Base-by-base conservation (phyloP, 2,888 invertebrate species). In the Dioctria rufipes region DNA sequence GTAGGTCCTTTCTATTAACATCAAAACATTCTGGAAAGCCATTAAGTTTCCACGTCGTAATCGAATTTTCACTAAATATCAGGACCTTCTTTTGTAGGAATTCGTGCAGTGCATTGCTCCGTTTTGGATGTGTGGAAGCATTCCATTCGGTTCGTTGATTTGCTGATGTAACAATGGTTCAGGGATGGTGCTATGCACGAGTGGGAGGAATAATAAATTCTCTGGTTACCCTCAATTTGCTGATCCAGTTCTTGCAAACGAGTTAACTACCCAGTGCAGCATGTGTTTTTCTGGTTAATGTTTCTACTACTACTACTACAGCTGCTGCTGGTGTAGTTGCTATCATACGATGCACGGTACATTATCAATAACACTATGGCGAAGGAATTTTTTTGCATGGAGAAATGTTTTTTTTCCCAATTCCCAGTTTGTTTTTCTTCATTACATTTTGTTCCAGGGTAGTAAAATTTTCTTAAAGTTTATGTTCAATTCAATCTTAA, bases 111-210 rank as follows among this genome's bases (percentile, higher is more conserved):
- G 69, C 69, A 69, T 69, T 25, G 37, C 69, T 69, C 49, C 11
- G 39, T 37, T 51, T 5, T 49, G 69, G 51, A 43, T 69, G 69
- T 69, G 51, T 69, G 39, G 69, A 51, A 69, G 11, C 69, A 69
- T 69, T 69, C 39, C 69, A 5, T 54, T 69, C 69, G 69, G 69
- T 69, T 69, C 69, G 69, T 69, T 69, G 69, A 69, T 69, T 69
- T 69, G 69, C 51, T 69, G 51, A 69, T 69, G 69, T 69, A 69
- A 69, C 13, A 49, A 69, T n/a, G 39, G 51, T 8, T 8, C 11
- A n/a, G 6, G 54, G 1, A n/a, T 8, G 25, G n/a, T 37, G 5
- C 39, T 39, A 37, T 51, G 4, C 51, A 39, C 69, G 25, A n/a
- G 49, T 51, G 46, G 67, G 25, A 46, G 67, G 69, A 51, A 69